A percentile compares a stretch with the other conserved stretches of the same genome.
These are phyloP conservation scores for Xestia xanthographa DNA, from an alignment of 2,888 invertebrate genomes.

Conservation along the genomic window DNA sequence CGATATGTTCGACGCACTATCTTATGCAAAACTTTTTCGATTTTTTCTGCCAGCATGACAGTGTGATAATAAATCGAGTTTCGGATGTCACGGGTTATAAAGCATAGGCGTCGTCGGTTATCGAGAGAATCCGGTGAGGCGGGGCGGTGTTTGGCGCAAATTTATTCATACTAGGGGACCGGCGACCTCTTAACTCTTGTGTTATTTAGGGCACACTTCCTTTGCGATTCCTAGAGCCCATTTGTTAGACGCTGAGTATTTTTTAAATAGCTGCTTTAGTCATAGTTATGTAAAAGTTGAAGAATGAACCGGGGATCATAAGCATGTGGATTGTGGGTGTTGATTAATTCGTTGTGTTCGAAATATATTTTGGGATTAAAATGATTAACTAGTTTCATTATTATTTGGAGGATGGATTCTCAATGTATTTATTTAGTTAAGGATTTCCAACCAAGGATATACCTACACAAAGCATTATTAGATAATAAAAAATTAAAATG, in stretches of 20 bases:
- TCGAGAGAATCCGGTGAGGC: constrained; percentile 87
- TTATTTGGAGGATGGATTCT: not conserved
- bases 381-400: not conserved
- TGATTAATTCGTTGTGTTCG: not conserved
- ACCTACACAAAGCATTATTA: no score
- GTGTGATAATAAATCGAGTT: constrained; percentile 88
- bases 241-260: constrained; percentile 70
- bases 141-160: constrained; percentile 79
- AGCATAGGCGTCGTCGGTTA: constrained; percentile 89
- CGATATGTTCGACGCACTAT: constrained; percentile 43
- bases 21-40: constrained; percentile 66
- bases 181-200: constrained; percentile 84
- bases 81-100: constrained; percentile 90
- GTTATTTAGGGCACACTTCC: constrained; percentile 89
- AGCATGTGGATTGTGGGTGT: constrained; percentile 26
- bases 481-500: not conserved
- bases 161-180: constrained; percentile 87
- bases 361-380: not conserved
- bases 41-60: constrained; percentile 78
- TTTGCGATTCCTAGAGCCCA: constrained; percentile 64
- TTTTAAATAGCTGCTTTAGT: constrained; percentile 59
- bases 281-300: constrained; percentile 20
- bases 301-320: not conserved
- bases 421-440: not conserved
- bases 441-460: no score